Percentiles rank a stretch among this genome's conserved stretches.
Conservation (phyloP, 2,888 invertebrate genomes). For the Amblyteles armatorius region DNA sequence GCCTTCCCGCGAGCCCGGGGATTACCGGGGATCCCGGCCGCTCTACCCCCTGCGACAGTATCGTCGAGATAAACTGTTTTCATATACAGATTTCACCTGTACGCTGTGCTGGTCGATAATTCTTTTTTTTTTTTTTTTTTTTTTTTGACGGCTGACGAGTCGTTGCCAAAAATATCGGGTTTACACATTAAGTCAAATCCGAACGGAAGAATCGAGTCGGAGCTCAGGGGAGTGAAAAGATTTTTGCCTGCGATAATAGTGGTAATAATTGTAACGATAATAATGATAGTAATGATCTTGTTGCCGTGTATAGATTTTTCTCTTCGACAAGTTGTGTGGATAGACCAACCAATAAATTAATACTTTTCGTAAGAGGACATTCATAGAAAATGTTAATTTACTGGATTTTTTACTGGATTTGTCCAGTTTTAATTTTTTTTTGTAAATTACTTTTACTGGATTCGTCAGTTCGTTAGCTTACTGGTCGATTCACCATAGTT, state of each 20-base stretch:
- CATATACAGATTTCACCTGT: background rate
- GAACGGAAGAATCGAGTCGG: background rate
- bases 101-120: background rate
- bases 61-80: constrained; percentile 9
- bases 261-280: too few species aligned
- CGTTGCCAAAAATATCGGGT: background rate
- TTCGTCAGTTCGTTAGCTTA: too few species aligned
- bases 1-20: constrained; percentile 20
- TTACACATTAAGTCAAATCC: background rate
- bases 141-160: background rate
- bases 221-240: background rate
- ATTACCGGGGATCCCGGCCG: constrained; percentile 51
- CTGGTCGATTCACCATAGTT: too few species aligned
- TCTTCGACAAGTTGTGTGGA: background rate
- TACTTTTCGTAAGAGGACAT: too few species aligned
- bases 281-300: too few species aligned
- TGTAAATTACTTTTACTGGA: too few species aligned
- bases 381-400: too few species aligned
- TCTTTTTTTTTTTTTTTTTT: background rate
- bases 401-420: too few species aligned
- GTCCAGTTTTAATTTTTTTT: too few species aligned
- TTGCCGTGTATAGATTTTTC: background rate
- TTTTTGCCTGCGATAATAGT: background rate
- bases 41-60: constrained; percentile 19
- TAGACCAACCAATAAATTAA: too few species aligned